Percentiles rank a stretch among this genome's conserved stretches.
Conservation (phyloP, 2,797 vertebrate genomes). For the Lepus townsendii region DNA sequence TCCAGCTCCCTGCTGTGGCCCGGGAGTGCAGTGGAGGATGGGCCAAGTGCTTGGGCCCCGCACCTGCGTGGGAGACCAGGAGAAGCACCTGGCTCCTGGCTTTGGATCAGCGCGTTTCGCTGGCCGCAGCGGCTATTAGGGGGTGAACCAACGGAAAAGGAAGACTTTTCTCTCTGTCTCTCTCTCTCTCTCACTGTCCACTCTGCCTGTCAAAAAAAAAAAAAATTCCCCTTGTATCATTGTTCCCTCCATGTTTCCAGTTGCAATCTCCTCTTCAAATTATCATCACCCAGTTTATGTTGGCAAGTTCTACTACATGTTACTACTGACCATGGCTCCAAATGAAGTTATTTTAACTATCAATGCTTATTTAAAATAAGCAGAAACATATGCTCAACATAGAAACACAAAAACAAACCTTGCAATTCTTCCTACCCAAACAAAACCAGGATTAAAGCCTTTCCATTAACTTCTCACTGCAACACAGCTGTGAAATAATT, state of each 20-base stretch:
- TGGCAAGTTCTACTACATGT: neutral
- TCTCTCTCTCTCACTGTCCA: too few relatives aligned
- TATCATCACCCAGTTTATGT: neutral
- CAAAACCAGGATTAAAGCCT: neutral
- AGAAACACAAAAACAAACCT: slow-evolving; percentile 4
- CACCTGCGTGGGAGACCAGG: too few relatives aligned
- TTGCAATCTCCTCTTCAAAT: neutral
- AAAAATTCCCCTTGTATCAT: neutral
- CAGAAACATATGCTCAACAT: neutral
- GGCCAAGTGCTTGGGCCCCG: too few relatives aligned
- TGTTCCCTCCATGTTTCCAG: neutral
- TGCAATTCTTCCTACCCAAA: neutral
- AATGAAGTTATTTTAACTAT: neutral
- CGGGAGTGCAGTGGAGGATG: too few relatives aligned
- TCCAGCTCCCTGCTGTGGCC: too few relatives aligned
- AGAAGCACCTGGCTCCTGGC: too few relatives aligned
- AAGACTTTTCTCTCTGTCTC: too few relatives aligned
- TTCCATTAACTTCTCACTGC: neutral
- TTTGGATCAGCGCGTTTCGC: too few relatives aligned
- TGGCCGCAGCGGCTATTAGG: too few relatives aligned
- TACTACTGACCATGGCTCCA: neutral
- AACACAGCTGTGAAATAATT: neutral
- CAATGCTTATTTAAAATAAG: slow-evolving; percentile 42
- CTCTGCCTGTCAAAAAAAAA: too few relatives aligned
- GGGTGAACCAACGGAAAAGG: too few relatives aligned